Base-by-base conservation (phyloP, 2,888 invertebrate genomes). In the Eueremaeus valkanovi region DNA sequence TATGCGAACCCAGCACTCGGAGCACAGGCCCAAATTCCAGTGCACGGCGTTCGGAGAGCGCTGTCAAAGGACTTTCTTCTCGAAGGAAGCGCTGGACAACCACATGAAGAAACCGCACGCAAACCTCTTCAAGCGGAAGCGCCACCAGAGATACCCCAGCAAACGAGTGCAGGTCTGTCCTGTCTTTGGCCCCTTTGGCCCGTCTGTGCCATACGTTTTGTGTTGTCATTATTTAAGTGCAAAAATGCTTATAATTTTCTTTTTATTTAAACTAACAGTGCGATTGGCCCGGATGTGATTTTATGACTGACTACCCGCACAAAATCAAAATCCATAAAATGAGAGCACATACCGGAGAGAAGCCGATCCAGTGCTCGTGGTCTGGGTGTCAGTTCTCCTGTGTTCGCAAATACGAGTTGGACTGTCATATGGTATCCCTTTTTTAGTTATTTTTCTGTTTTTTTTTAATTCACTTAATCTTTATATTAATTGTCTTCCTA, bases 201-300 rank as follows among this genome's bases (percentile, higher is more conserved):
- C n/a, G n/a, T n/a, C n/a, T n/a, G n/a, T n/a, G n/a, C n/a, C n/a
- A n/a, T n/a, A n/a, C n/a, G n/a, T n/a, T n/a, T n/a, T n/a, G n/a
- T n/a, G n/a, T n/a, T n/a, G n/a, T n/a, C n/a, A n/a, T n/a, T n/a
- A n/a, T n/a, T n/a, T n/a, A n/a, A n/a, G n/a, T n/a, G n/a, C n/a
- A n/a, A n/a, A n/a, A n/a, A n/a, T n/a, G n/a, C n/a, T n/a, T n/a
- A n/a, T n/a, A n/a, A n/a, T n/a, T n/a, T n/a, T n/a, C n/a, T n/a
- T n/a, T n/a, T n/a, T n/a, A n/a, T n/a, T n/a, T n/a, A n/a, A n/a
- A 13, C 31, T 31, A 3, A n/a, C 36, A 63, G 63, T 63, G 63
- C 33, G 63, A 63, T 36, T 63, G 63, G 63, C 63, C 63, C 31
- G 63, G 63, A n/a, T 63, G 63, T 63, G 63, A 63, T 1, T 36